A percentile compares a stretch with the other conserved stretches of the same genome.
These are phyloP conservation scores for Biston stratarius DNA, from an alignment of 2,888 invertebrate species.

Conservation along the genomic window DNA sequence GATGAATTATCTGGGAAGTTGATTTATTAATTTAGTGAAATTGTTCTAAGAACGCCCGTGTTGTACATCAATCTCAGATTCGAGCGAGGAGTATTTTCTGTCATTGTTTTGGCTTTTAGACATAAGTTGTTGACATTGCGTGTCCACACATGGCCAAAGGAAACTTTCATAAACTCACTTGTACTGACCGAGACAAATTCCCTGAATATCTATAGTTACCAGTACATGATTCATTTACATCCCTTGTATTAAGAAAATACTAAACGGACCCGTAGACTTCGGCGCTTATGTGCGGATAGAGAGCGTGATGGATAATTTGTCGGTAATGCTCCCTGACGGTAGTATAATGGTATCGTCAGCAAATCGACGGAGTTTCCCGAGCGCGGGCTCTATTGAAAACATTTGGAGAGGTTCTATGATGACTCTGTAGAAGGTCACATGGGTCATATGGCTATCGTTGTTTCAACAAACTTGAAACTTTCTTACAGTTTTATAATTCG, in stretches of 20 bases:
- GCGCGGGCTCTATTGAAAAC: constrained; percentile 10
- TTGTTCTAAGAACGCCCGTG: too few species aligned
- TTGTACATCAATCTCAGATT: too few species aligned
- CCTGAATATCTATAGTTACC: not conserved
- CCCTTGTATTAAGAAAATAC: not conserved
- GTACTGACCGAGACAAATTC: too few species aligned
- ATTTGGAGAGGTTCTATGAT: constrained; percentile 1
- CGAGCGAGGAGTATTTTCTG: too few species aligned
- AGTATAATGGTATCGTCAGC: constrained; percentile 25
- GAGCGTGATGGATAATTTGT: not conserved
- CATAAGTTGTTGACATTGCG: too few species aligned
- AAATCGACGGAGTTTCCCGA: constrained; percentile 17
- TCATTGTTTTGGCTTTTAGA: too few species aligned
- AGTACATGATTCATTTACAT: not conserved
- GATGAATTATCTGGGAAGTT: constrained; percentile 11
- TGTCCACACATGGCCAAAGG: too few species aligned
- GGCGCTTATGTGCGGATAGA: not conserved
- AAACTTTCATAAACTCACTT: too few species aligned
- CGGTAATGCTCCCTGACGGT: constrained; percentile 12
- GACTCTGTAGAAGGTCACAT: constrained; percentile 13
- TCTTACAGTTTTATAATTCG: too few species aligned
- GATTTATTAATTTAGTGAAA: not conserved
- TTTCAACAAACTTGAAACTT: not conserved
- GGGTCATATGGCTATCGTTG: not conserved
- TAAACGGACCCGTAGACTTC: not conserved